These are phyloP conservation scores for Pangasius djambal DNA, from an alignment of 2,797 vertebrate genomes.

Conservation along the genomic window DNA sequence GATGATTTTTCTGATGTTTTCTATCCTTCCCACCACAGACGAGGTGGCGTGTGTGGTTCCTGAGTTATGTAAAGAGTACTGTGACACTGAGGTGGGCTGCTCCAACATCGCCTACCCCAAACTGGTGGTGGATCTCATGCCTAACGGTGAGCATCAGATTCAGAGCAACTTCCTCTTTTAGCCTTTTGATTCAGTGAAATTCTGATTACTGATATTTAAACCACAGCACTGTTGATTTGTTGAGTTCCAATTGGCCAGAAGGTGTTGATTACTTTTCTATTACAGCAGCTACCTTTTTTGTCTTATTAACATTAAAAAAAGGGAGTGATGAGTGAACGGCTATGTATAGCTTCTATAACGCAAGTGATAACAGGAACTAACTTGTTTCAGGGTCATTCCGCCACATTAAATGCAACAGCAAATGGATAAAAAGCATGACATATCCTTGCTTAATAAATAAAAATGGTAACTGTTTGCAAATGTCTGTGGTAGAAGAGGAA, in stretches of 20 bases:
- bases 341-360: neutral
- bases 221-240: neutral
- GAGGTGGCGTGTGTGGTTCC: constrained; percentile 86
- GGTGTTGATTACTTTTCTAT: neutral
- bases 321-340: neutral
- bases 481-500: neutral
- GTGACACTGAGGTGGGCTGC: constrained; percentile 85
- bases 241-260: neutral
- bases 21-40: constrained; percentile 69
- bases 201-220: neutral
- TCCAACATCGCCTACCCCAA: constrained; percentile 92
- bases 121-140: constrained; percentile 93
- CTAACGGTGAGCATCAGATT: constrained; percentile 78
- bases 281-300: neutral
- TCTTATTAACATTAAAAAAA: neutral
- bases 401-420: no score
- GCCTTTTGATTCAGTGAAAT: neutral
- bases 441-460: neutral
- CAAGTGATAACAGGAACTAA: neutral
- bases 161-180: neutral
- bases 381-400: neutral
- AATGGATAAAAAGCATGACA: neutral
- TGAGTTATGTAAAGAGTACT: constrained; percentile 70
- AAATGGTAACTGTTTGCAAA: neutral
- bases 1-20: neutral